These are phyloP conservation scores for Mustela nigripes DNA, from an alignment of 2,113 vertebrate genomes.

Conservation along the genomic window DNA sequence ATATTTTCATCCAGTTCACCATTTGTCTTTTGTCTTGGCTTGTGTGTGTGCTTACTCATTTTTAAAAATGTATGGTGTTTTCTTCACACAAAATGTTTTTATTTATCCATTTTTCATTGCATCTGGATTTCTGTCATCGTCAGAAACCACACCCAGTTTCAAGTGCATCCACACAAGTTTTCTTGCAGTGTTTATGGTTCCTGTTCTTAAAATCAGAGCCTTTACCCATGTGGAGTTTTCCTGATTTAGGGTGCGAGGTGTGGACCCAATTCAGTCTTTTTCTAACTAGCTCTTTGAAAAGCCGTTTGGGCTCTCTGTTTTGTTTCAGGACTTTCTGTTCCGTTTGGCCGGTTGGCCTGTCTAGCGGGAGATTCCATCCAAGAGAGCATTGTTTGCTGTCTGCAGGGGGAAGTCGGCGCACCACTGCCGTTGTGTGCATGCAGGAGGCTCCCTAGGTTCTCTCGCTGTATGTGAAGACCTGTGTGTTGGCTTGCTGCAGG, in stretches of 20 bases:
- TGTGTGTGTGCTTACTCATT: neutral
- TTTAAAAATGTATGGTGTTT: neutral
- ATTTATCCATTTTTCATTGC: neutral
- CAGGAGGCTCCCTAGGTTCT: neutral
- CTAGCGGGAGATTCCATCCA: neutral
- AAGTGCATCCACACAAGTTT: constrained; percentile 4
- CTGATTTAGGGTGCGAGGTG: neutral
- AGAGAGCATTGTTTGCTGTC: neutral
- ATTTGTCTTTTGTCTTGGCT: neutral
- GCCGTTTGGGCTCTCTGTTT: neutral
- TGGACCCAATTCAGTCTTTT: constrained; percentile 6
- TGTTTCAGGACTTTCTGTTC: neutral
- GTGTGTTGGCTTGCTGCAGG: neutral
- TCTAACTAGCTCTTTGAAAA: neutral
- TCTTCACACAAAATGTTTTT: neutral
- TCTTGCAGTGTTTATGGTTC: constrained; percentile 22
- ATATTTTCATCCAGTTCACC: neutral
- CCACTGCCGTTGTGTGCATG: neutral
- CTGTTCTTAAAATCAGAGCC: neutral
- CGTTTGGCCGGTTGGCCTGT: neutral
- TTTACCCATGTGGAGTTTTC: constrained; percentile 26
- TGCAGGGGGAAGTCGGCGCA: neutral
- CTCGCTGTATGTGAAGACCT: neutral
- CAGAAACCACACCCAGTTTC: neutral
- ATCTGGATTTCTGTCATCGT: constrained; percentile 23